These are phyloP conservation scores for Adelphocoris suturalis DNA, from an alignment of 2,888 invertebrate genomes.

Conservation along the genomic window DNA sequence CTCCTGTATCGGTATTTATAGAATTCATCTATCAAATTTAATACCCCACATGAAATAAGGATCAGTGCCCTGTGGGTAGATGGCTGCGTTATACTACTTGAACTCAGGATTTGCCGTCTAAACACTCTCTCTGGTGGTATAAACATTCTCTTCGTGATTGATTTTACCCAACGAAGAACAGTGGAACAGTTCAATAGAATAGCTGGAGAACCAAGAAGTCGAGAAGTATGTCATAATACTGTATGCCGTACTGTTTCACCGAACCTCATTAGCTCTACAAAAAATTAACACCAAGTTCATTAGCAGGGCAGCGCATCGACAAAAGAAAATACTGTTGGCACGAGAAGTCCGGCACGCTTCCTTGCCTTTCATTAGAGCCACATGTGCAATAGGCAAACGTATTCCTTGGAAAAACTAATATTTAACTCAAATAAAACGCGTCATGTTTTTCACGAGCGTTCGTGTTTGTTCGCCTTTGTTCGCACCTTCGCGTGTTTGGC, in stretches of 20 bases:
- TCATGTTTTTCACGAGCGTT: constrained; percentile 20
- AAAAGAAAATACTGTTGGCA: constrained; percentile 17
- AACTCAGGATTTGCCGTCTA: no score
- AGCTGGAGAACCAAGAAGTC: neutral
- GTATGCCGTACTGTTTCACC: neutral
- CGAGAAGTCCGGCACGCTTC: constrained; percentile 14
- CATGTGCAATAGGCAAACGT: constrained; percentile 34
- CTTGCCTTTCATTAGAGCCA: neutral
- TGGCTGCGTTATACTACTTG: no score
- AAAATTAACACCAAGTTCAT: constrained; percentile 38
- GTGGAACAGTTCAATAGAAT: no score
- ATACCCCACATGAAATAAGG: no score
- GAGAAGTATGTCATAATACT: constrained; percentile 17
- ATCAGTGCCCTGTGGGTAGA: no score
- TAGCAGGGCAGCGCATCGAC: constrained; percentile 32
- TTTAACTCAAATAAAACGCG: constrained; percentile 25
- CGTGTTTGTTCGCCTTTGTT: constrained; percentile 18
- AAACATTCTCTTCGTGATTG: no score
- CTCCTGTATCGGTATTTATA: no score
- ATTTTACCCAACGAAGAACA: no score
- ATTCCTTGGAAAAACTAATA: constrained; percentile 16
- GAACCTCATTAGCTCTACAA: neutral
- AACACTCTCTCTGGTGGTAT: no score
- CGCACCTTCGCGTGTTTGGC: constrained; percentile 12
- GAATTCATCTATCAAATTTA: no score